Evolutionary conservation across 2,888 invertebrate species (phyloP).

Genomic region (Electrophaes corylata): DNA sequence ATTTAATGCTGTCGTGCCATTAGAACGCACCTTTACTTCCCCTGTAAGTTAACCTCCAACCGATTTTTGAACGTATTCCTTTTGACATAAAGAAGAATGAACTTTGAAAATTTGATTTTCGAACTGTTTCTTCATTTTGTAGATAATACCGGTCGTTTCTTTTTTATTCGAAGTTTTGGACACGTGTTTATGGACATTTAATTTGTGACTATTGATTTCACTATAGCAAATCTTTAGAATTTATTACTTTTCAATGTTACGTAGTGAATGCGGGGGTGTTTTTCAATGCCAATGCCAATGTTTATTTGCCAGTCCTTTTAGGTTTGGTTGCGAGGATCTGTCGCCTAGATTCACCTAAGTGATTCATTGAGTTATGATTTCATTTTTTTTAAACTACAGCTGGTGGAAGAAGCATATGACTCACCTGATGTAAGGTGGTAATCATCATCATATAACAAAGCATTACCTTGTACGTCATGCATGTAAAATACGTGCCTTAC

Average conservation of each 20-base stretch:
- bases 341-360: too few relatives aligned
- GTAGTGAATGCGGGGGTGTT: slow-evolving; percentile 15
- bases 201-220: slow-evolving; percentile 75
- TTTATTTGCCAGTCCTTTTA: too few relatives aligned
- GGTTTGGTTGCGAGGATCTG: too few relatives aligned
- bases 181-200: slow-evolving; percentile 75
- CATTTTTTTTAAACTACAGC: too few relatives aligned
- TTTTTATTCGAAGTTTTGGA: slow-evolving; percentile 49
- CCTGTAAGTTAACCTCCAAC: slow-evolving; percentile 33
- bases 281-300: too few relatives aligned
- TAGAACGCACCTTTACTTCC: slow-evolving; percentile 48
- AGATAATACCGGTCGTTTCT: slow-evolving; percentile 44
- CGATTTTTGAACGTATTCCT: slow-evolving; percentile 48
- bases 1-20: slow-evolving; percentile 77
- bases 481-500: too few relatives aligned
- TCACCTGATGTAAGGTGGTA: too few relatives aligned
- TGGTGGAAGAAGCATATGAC: too few relatives aligned
- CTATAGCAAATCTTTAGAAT: slow-evolving; percentile 51
- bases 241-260: slow-evolving; percentile 53
- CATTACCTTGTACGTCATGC: too few relatives aligned
- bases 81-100: slow-evolving; percentile 36
- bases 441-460: too few relatives aligned
- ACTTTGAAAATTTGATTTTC: slow-evolving; percentile 35
- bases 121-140: slow-evolving; percentile 26
- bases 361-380: too few relatives aligned